These are phyloP conservation scores for Gorsachius magnificus DNA, from an alignment of 2,797 vertebrate genomes.

Conservation along the genomic window DNA sequence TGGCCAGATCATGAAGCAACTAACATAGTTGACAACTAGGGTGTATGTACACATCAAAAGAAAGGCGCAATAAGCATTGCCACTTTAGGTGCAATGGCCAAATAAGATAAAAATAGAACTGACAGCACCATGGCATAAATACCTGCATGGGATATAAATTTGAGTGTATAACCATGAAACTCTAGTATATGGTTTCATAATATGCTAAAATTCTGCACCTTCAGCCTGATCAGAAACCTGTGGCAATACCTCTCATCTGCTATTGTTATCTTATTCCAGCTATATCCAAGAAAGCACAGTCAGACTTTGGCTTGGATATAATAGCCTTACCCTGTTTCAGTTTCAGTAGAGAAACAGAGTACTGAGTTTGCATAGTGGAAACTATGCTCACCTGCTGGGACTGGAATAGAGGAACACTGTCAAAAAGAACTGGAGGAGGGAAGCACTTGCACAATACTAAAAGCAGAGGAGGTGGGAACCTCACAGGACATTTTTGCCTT, in stretches of 20 bases:
- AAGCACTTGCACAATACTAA: neutral
- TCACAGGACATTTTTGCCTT: neutral
- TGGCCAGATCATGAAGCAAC: neutral
- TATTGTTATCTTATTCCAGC: slow-evolving; percentile 22
- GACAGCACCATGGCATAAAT: neutral
- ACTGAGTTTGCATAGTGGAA: slow-evolving; percentile 15
- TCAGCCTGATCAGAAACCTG: neutral
- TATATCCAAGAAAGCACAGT: neutral
- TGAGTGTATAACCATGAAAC: neutral
- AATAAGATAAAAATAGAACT: neutral
- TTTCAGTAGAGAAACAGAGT: slow-evolving; percentile 15
- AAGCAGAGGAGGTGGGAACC: neutral
- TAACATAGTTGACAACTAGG: neutral
- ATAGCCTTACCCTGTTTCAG: neutral
- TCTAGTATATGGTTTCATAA: neutral
- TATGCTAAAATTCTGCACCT: neutral
- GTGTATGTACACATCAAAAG: neutral
- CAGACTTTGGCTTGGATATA: slow-evolving; percentile 11
- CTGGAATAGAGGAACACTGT: neutral
- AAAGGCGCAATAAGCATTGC: neutral
- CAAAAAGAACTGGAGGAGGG: neutral
- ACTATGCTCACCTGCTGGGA: slow-evolving; percentile 37
- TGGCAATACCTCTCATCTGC: neutral
- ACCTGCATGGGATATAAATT: neutral
- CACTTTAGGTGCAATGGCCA: neutral